Evolutionary conservation across 2,888 invertebrate species (phyloP), one percentile per base, ranked within the genome.

Genomic region (Mellilla xanthometata): DNA sequence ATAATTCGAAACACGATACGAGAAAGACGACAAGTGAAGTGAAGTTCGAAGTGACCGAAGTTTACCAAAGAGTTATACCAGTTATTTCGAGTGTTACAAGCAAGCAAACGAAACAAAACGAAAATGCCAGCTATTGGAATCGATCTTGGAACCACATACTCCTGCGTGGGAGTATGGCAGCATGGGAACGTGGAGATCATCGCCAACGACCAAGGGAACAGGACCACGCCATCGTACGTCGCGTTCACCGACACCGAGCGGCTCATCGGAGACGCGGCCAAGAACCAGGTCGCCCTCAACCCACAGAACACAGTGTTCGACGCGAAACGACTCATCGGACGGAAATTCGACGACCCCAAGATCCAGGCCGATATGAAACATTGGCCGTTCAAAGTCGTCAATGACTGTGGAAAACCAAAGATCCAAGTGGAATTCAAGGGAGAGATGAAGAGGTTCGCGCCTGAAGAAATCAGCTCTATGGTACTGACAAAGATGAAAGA

Each of bases 401-500:
- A 78, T 61, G 93, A 93, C 39, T 76, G 83, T 32, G 90, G 93
- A 30, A 94, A 94, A 62, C 94, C 94, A 1, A 94, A 93, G 70
- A 92, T 94, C 40, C 90, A 92, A 66, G 91, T 93, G 0, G 92
- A 93, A 58, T 93, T 92, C 76, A 93, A 93, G 56, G 93, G 93
- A 0, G 93, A 93, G 67, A 62, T 58, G 23, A 94, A 94, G 68
- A 81, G 74, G 49, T 94, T 94, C 67, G 90, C 92, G 27, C 94
- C 94, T 0, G 94, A 94, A 72, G 94, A 94, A 74, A 85, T 94
- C 68, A 93, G 93, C 70, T 93, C 93, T 42, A 94, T 94, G 94
- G 95, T 96, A 22, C 81, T 96, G 51, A 93, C 92, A 23, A 96
- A 96, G 81, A 96, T 96, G 96, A 94, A 89, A 72, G 93, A 95